A percentile compares a stretch with the other conserved stretches of the same genome.
These are phyloP conservation scores for Zeugodacus cucurbitae DNA, from an alignment of 1,140 invertebrate species.

Conservation along the genomic window DNA sequence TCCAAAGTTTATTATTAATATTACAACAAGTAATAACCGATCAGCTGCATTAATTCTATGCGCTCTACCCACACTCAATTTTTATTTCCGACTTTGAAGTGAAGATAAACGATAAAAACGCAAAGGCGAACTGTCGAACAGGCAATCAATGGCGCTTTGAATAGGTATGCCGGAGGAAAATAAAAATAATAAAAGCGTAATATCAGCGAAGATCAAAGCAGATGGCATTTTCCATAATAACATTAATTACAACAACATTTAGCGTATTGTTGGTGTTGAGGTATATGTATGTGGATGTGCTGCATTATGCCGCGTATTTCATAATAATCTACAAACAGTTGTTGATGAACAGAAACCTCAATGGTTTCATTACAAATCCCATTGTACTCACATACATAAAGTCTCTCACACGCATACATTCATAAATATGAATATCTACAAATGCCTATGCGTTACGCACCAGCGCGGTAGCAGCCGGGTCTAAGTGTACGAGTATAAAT, in stretches of 20 bases:
- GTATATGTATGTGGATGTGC: background rate
- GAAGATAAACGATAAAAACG: background rate
- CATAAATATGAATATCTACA: background rate
- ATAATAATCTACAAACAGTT: background rate
- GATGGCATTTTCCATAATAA: slow-evolving; percentile 16
- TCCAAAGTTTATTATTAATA: background rate
- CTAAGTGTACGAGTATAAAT: background rate
- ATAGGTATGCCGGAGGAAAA: background rate
- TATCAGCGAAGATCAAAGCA: slow-evolving; percentile 12
- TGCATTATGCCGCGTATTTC: background rate
- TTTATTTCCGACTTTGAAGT: slow-evolving; percentile 20
- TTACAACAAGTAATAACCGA: background rate
- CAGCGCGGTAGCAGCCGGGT: background rate
- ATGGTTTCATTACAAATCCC: background rate
- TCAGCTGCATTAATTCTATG: background rate
- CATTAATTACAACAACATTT: slow-evolving; percentile 16
- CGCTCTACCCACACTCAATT: background rate
- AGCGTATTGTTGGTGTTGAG: background rate
- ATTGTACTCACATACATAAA: background rate
- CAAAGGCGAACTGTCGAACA: background rate
- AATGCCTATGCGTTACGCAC: background rate
- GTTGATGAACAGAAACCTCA: background rate
- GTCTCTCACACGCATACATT: no score
- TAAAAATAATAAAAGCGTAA: background rate
- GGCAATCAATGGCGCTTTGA: background rate